phyloP scores from a whole-genome alignment of 2,113 vertebrate genomes.

The Apodemus sylvaticus region DNA sequence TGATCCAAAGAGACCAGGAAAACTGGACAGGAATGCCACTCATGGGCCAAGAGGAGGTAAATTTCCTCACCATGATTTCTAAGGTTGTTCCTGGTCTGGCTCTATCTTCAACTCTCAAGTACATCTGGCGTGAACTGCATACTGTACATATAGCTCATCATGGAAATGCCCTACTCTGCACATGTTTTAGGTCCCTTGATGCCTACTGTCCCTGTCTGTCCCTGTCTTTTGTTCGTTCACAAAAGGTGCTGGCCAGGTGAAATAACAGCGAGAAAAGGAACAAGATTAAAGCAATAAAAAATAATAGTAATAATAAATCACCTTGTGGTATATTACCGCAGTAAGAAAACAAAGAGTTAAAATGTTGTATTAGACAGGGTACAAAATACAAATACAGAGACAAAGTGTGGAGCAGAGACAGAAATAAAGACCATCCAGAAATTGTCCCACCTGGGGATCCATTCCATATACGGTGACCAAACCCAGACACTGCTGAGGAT shows the following conservation, averaged over 20 bases:
- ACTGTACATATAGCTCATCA: not conserved
- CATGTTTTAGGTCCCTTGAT: not conserved
- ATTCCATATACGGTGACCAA: too few relatives aligned
- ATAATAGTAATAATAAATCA: not conserved
- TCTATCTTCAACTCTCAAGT: not conserved
- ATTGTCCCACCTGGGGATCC: too few relatives aligned
- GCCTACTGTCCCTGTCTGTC: not conserved
- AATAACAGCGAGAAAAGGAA: not conserved
- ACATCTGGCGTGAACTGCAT: not conserved
- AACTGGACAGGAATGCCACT: not conserved
- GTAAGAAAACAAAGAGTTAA: not conserved
- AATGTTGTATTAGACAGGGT: not conserved
- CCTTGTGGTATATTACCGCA: not conserved
- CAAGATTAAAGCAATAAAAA: not conserved
- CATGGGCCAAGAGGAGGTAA: not conserved
- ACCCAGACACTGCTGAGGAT: too few relatives aligned
- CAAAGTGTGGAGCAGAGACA: too few relatives aligned
- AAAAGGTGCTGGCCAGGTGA: not conserved
- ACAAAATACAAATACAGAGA: too few relatives aligned
- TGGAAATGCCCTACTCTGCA: not conserved
- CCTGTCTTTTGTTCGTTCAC: not conserved
- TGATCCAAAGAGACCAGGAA: not conserved
- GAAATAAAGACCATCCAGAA: too few relatives aligned
- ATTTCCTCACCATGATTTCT: not conserved
- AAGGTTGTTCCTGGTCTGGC: not conserved